These are phyloP conservation scores for Cettia cetti DNA, from an alignment of 2,113 vertebrate species.

Conservation along the genomic window DNA sequence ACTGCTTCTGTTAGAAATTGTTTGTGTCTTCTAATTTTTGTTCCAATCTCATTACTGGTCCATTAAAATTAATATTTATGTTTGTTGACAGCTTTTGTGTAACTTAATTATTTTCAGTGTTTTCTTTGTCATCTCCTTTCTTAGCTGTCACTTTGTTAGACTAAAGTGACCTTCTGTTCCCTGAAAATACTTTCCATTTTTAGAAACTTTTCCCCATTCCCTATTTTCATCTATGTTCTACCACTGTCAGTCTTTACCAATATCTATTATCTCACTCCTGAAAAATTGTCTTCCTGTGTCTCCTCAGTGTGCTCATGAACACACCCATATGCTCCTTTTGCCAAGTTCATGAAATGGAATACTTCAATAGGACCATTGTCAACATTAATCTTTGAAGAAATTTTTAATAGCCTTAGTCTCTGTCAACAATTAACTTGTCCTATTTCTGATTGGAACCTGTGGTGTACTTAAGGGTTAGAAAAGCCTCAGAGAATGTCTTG, in stretches of 20 bases:
- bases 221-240: background rate
- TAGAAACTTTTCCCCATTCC: background rate
- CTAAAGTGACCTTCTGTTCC: background rate
- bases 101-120: background rate
- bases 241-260: background rate
- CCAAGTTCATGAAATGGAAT: conserved; percentile 7
- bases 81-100: background rate
- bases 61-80: background rate
- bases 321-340: background rate
- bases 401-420: background rate
- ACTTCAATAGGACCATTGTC: conserved; percentile 7
- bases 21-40: background rate
- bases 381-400: background rate
- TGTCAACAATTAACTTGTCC: background rate
- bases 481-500: background rate
- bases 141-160: background rate
- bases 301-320: background rate
- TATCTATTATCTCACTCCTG: background rate
- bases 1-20: background rate
- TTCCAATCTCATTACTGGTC: background rate
- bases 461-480: background rate
- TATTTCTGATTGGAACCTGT: background rate
- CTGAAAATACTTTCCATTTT: background rate
- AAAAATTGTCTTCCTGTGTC: background rate
- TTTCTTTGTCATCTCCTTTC: background rate